Evolutionary conservation across 2,113 vertebrate species (phyloP).

Genomic region (Erythrocercus mccallii): DNA sequence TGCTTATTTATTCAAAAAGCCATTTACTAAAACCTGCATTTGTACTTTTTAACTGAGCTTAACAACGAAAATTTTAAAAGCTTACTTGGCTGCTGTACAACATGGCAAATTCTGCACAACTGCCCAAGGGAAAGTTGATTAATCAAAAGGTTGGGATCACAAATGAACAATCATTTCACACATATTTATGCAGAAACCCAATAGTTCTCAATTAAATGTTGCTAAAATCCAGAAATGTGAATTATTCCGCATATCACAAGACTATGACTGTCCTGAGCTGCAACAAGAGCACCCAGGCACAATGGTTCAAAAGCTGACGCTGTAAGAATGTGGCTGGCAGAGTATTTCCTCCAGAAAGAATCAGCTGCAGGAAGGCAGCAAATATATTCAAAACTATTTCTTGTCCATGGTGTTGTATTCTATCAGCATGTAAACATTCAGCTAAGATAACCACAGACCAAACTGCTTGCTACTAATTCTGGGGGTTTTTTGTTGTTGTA

Average conservation of each 20-base stretch:
- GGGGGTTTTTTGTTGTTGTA: too few relatives aligned
- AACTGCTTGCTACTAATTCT: background rate
- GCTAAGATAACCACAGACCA: background rate
- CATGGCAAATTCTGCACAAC: background rate
- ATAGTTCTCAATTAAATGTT: background rate
- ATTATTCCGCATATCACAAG: background rate
- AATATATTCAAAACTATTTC: background rate
- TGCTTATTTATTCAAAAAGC: background rate
- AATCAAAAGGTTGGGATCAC: background rate
- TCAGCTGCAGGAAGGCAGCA: background rate
- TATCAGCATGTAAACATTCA: background rate
- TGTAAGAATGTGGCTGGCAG: accelerated
- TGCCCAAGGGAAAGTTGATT: background rate
- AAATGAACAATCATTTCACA: background rate
- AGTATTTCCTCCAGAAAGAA: background rate
- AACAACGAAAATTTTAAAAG: background rate
- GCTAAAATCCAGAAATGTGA: background rate
- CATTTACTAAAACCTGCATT: background rate
- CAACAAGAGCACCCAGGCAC: background rate
- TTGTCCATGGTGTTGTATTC: background rate
- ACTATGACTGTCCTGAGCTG: background rate
- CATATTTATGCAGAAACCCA: background rate
- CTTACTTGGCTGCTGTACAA: background rate
- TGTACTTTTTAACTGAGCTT: background rate
- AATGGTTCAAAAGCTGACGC: background rate